Base-by-base conservation (phyloP, 2,113 vertebrate genomes). In the Antechinus flavipes region DNA sequence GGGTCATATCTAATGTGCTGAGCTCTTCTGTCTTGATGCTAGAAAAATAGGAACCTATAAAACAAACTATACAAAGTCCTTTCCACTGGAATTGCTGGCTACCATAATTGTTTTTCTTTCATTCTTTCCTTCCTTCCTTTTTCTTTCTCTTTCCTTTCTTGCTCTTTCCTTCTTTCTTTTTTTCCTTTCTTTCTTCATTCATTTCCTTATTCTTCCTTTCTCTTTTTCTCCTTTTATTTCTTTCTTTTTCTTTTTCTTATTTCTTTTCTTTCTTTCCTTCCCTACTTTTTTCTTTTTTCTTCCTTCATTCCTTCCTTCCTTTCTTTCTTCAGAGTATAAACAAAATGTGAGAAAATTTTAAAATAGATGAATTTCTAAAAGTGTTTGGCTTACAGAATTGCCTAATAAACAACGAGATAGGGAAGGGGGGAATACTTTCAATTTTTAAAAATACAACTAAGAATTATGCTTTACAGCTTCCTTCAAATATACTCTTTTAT, bases 301-400 rank as follows among this genome's bases (percentile, higher is more conserved):
- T 50, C 50, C 50, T 50, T 50, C 8, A 6, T 52, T 52, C 50
- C 50, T 11, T 52, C 50, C 50, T 52, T 11, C 10, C 9, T 52
- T 52, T 52, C 50, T 52, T 52, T 52, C 10, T 11, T 10, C 9
- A 84, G 24, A 90, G 54, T 50, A 93, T 93, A 89, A 27, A 23
- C 24, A 0, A 53, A 23, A 91, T 91, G 90, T 56, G 47, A 89
- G 9, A 8, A 61, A 25, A 68, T 10, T 54, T 84, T 91, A 95
- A 90, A n/a, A 96, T 94, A 96, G 24, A 23, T 19, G 35, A 90
- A 61, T 25, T 46, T 96, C 2, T n/a, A 22, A 50, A 90, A 92
- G 46, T 47, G 46, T 42, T 84, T 84, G 19, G n/a, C 68, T 76
- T 76, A 42, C 19, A 76, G 68, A 16, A 22, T 76, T n/a, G 8